Base-by-base conservation (phyloP, 2,888 invertebrate genomes). In the Pterobdella sp. region DNA sequence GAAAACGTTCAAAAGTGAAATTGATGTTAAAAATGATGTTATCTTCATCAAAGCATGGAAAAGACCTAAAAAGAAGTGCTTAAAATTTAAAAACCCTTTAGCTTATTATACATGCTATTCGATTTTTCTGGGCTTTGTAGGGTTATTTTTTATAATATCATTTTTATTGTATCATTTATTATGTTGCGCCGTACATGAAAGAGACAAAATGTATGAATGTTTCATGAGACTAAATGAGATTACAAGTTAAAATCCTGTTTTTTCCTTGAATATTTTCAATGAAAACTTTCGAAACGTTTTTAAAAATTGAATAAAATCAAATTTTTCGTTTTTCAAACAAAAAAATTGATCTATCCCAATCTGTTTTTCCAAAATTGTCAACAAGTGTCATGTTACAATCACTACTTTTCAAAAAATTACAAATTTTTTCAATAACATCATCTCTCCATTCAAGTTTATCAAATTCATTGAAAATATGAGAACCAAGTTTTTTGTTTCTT, bases 401-500 rank as follows among this genome's bases (percentile, higher is more conserved):
- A 56, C 26, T n/a, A 4, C n/a, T 29, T 56, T 60, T 63, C 67
- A 90, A 77, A 79, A 86, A 86, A 2, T 84, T 80, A 79, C 89
- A 87, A 77, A 92, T 90, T 35, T 87, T 84, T 14, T 81, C 77
- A 74, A 88, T 88, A 29, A 91, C 86, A 81, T 88, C 85, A 32
- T 86, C 87, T 79, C 89, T 87, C 80, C 89, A 87, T 80, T 87
- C 85, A 29, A 92, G 83, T 14, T 83, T 79, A 56, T 86, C 80
- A 79, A 88, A 89, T 1, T 87, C 79, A 0, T 88, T 87, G 82
- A 91, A 91, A 63, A 82, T 82, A 69, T 86, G 86, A 1, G 85
- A 83, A 0, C 87, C 87, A n/a, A 87, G 85, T 77, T 87, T 87
- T 79, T 88, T 89, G 77, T 91, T 81, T 77, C 92, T 86, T 79